Conservation (phyloP, 1,140 invertebrate species). For the Dermatophagoides farinae region DNA sequence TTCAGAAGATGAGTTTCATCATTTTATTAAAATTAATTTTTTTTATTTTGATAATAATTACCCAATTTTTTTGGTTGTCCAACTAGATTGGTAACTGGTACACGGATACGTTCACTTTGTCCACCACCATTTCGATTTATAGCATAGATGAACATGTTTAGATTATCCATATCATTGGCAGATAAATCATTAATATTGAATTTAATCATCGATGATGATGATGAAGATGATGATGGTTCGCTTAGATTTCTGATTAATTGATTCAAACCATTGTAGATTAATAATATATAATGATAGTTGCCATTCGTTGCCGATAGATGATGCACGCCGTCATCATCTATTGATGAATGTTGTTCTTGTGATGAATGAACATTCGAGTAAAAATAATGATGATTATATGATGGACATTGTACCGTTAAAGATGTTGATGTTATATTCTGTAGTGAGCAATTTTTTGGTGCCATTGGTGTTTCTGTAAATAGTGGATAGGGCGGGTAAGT, state of each 20-base stretch:
- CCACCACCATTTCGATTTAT: not conserved
- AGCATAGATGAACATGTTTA: not conserved
- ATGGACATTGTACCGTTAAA: conserved; percentile 44
- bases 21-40: no score
- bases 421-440: conserved; percentile 11
- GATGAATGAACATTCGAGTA: no score
- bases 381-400: no score
- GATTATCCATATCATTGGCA: no score
- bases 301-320: not conserved
- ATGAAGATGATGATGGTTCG: not conserved
- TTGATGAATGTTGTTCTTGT: no score
- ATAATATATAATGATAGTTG: not conserved
- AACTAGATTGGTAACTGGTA: conserved; percentile 8
- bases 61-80: conserved; percentile 8
- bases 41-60: not conserved
- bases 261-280: not conserved
- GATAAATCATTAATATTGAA: not conserved
- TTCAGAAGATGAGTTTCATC: no score
- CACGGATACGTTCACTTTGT: not conserved
- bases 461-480: conserved; percentile 20
- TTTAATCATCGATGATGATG: not conserved
- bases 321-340: no score
- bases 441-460: conserved; percentile 19
- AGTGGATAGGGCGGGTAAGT: not conserved
- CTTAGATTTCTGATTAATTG: not conserved